These are phyloP conservation scores for Chydorus sphaericus DNA, from an alignment of 2,888 invertebrate genomes.

Conservation along the genomic window DNA sequence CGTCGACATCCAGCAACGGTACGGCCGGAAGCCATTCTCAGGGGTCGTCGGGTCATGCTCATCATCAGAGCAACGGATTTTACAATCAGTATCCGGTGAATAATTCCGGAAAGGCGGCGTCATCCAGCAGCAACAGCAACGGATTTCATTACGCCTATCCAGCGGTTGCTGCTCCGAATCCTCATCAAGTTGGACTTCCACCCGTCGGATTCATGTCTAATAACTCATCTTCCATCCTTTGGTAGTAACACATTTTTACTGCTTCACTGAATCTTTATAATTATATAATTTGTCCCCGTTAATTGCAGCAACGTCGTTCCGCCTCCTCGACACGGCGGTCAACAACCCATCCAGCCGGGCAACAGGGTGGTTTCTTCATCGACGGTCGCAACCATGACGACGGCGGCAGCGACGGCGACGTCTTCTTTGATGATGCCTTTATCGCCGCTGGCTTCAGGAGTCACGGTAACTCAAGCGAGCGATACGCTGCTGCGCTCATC, in stretches of 20 bases:
- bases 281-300: neutral
- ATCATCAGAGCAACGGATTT: too few relatives aligned
- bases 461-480: constrained; percentile 3
- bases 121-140: too few relatives aligned
- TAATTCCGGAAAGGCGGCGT: too few relatives aligned
- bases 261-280: neutral
- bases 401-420: neutral
- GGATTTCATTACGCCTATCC: neutral
- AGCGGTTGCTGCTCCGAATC: neutral
- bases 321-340: neutral
- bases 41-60: too few relatives aligned
- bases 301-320: neutral
- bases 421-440: neutral
- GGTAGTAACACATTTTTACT: neutral
- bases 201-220: neutral
- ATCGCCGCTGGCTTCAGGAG: constrained; percentile 8
- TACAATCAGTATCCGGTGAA: too few relatives aligned
- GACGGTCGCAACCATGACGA: neutral
- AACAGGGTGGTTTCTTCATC: neutral
- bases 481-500: constrained; percentile 3
- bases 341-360: neutral
- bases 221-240: neutral
- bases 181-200: neutral
- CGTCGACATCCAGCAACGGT: neutral
- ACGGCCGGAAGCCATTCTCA: neutral